Base-by-base conservation (phyloP, 2,888 invertebrate genomes). In the Fragum sueziense region DNA sequence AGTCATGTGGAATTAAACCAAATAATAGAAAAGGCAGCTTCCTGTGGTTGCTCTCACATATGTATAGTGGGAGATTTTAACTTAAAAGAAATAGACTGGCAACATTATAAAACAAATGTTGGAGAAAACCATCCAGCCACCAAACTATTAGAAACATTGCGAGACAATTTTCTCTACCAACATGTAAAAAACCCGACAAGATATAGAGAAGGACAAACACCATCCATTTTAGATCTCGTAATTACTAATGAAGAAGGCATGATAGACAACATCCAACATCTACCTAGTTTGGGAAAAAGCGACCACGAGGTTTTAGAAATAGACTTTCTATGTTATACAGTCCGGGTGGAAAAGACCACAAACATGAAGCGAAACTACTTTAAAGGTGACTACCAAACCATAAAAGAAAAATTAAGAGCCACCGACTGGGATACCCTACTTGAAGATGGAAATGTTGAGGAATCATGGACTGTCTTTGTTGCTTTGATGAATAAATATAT, bases 141-240 rank as follows among this genome's bases (percentile, higher is more conserved):
- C 17, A 25, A 6, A 3, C 29, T 61, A 29, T 9, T 25, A 9
- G 61, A 61, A 61, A 61, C n/a, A n/a, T n/a, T n/a, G n/a, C n/a
- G n/a, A n/a, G n/a, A n/a, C n/a, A n/a, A n/a, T n/a, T n/a, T n/a
- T n/a, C n/a, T 27, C 20, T 3, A 31, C 25, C 31, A 34, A 37
- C 67, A 67, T 41, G 29, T 67, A 25, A n/a, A 6, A 4, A 34
- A 67, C 6, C 37, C 41, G 14, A 67, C 67, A 41, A 37, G 67
- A 25, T 41, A 27, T 47, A 47, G 67, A 25, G 67, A 41, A 47
- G 67, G 41, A n/a, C 4, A 20, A 3, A 67, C 3, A 2, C 67
- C 67, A 20, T 4, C 25, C 2, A n/a, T 22, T 2, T 25, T 67
- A 17, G 67, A 67, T 25, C 25, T 70, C 9, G 31, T 70, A 11